Evolutionary conservation across 2,888 invertebrate species (phyloP).

Genomic region (Limnephilus marmoratus): DNA sequence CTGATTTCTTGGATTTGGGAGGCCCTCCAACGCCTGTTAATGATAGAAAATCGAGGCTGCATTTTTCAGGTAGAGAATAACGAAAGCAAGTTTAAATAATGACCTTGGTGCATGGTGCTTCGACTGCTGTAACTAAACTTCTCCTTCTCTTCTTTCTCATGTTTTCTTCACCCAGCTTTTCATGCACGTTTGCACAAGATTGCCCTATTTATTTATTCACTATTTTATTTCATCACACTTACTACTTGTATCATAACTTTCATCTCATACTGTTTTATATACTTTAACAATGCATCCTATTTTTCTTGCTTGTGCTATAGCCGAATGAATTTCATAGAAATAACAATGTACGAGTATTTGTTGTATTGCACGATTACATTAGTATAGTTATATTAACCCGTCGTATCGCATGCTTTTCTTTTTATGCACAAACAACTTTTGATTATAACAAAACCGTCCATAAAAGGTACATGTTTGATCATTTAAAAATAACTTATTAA

Average conservation of each 20-base stretch:
- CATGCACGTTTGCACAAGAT: constrained; percentile 39
- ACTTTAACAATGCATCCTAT: not conserved
- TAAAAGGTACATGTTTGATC: constrained; percentile 45
- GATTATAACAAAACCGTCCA: constrained; percentile 46
- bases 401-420: constrained; percentile 14
- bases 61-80: constrained; percentile 78
- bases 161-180: not conserved
- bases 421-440: constrained; percentile 18
- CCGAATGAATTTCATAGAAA: not conserved
- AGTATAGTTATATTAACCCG: not conserved
- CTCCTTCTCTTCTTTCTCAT: constrained; percentile 67
- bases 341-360: not conserved
- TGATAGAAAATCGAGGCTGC: constrained; percentile 83
- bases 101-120: constrained; percentile 50
- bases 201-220: not conserved
- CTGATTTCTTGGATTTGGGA: constrained; percentile 81
- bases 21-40: constrained; percentile 80
- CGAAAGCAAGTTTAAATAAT: constrained; percentile 46
- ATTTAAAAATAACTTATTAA: constrained; percentile 29
- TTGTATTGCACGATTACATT: not conserved
- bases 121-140: constrained; percentile 66
- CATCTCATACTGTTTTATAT: not conserved
- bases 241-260: not conserved
- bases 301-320: constrained; percentile 29
- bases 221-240: not conserved